Conservation (phyloP, 2,888 invertebrate species). For the Epinotia bilunana region DNA sequence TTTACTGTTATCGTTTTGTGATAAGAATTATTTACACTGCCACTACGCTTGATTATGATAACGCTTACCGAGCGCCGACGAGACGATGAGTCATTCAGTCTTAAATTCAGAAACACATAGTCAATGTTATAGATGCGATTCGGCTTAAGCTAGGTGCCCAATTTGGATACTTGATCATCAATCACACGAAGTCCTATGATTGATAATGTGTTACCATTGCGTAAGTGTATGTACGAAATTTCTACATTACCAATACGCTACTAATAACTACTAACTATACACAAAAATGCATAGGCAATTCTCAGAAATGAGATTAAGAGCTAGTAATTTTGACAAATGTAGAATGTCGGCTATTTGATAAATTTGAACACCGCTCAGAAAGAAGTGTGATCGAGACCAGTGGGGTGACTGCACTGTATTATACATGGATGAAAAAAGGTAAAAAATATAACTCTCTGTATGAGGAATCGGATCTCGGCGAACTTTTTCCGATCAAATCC, state of each 20-base stretch:
- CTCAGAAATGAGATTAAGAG: background rate
- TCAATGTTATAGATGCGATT: too few relatives aligned
- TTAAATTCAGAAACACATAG: too few relatives aligned
- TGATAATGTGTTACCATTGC: background rate
- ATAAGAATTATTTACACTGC: conserved; percentile 37
- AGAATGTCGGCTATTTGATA: too few relatives aligned
- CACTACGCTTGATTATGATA: conserved; percentile 31
- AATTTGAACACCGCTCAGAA: too few relatives aligned
- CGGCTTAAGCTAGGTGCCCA: background rate
- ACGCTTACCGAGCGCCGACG: conserved; percentile 4
- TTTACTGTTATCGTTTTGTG: conserved; percentile 24
- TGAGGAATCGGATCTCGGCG: too few relatives aligned
- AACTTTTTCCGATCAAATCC: too few relatives aligned
- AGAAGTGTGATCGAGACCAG: too few relatives aligned
- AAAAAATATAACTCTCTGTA: too few relatives aligned
- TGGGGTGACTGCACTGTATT: too few relatives aligned
- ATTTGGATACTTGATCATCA: background rate
- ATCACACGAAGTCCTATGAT: background rate
- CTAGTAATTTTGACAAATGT: too few relatives aligned
- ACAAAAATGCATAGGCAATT: background rate
- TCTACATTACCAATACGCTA: background rate
- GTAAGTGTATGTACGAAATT: background rate
- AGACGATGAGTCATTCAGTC: conserved; percentile 11
- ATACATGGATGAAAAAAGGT: too few relatives aligned
- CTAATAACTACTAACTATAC: too few relatives aligned